Percentiles rank a stretch among this genome's conserved stretches.
Conservation (phyloP, 2,888 invertebrate genomes). For the Sabellastarte sp. region DNA sequence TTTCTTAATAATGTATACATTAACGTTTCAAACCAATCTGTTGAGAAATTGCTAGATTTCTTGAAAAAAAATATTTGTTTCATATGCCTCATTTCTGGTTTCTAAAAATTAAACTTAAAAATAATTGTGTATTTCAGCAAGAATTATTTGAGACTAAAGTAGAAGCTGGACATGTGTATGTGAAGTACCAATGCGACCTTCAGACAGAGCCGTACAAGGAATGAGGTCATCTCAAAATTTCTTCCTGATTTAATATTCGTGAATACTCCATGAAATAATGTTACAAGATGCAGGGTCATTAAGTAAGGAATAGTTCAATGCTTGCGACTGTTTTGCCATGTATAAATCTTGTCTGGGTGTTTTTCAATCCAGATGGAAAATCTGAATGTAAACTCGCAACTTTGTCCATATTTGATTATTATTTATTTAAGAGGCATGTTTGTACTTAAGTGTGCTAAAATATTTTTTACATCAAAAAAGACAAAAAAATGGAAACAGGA, state of each 20-base stretch:
- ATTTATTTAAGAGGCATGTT: no score
- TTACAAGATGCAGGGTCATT: no score
- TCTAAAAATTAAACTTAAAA: neutral
- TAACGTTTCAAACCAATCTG: no score
- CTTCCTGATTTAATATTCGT: neutral
- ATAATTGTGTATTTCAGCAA: neutral
- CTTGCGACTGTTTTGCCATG: no score
- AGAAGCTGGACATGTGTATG: neutral
- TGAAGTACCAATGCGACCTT: neutral
- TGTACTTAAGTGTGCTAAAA: no score
- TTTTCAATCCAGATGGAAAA: neutral
- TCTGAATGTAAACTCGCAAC: no score
- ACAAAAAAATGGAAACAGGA: neutral
- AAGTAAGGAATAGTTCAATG: no score
- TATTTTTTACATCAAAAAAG: neutral
- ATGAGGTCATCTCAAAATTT: neutral
- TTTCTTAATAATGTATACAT: no score
- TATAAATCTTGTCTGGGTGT: no score
- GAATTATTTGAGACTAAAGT: neutral
- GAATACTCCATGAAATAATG: neutral
- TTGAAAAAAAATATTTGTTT: no score
- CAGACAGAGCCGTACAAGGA: neutral
- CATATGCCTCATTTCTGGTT: neutral
- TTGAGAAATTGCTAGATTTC: no score
- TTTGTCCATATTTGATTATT: no score